A percentile compares a stretch with the other conserved stretches of the same genome.
These are phyloP conservation scores for Dusona sp. DNA, from an alignment of 2,888 invertebrate species.

Conservation along the genomic window DNA sequence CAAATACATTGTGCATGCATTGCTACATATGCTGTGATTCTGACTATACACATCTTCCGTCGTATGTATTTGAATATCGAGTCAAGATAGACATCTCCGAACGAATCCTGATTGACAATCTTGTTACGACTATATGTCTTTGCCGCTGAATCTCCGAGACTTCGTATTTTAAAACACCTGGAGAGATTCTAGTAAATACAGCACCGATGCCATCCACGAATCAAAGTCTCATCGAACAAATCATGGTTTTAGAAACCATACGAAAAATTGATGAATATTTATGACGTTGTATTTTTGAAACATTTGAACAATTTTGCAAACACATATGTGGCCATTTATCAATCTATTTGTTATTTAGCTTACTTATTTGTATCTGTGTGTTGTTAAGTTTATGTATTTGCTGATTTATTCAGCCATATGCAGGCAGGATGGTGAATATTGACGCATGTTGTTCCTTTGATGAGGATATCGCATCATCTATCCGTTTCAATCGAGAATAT, in stretches of 20 bases:
- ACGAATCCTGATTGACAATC: constrained; percentile 75
- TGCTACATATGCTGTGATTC: constrained; percentile 8
- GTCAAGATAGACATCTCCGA: constrained; percentile 73
- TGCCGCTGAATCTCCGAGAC: constrained; percentile 21
- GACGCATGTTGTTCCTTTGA: not conserved
- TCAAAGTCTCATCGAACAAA: not conserved
- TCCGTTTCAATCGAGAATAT: constrained; percentile 72
- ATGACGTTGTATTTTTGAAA: not conserved
- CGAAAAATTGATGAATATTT: not conserved
- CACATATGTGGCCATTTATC: not conserved
- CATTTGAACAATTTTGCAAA: not conserved
- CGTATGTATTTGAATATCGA: constrained; percentile 70
- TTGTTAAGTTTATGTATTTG: not conserved
- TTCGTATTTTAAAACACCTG: constrained; percentile 12
- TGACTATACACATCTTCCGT: not conserved
- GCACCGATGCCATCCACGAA: not conserved
- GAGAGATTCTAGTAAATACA: constrained; percentile 30
- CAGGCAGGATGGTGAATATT: not conserved
- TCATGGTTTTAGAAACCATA: not conserved
- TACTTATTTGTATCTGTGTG: not conserved
- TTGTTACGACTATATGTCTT: constrained; percentile 71
- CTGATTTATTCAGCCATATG: not conserved
- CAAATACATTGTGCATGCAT: not conserved
- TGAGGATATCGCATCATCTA: constrained; percentile 64
- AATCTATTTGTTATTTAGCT: not conserved